These are phyloP conservation scores for Leguminivora glycinivorella DNA, from an alignment of 1,140 invertebrate species.

Conservation along the genomic window DNA sequence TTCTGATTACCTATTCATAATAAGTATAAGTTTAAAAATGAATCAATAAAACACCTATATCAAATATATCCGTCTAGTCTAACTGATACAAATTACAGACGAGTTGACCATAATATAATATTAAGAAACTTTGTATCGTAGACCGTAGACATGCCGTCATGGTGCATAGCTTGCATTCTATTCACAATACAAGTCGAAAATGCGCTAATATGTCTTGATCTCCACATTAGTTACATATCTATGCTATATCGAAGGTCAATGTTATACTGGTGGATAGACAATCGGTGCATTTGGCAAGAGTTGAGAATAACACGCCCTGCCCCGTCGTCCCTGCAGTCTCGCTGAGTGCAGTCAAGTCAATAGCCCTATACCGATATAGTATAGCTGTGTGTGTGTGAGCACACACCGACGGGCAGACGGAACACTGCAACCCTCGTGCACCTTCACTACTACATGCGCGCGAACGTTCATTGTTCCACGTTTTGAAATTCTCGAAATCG, in stretches of 20 bases:
- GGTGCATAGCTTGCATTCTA: not conserved
- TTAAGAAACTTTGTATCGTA: slow-evolving; percentile 35
- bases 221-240: not conserved
- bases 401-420: slow-evolving; percentile 42
- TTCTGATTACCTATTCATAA: too few relatives aligned
- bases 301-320: slow-evolving; percentile 50
- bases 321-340: slow-evolving; percentile 40
- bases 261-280: not conserved
- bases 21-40: too few relatives aligned
- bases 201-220: not conserved
- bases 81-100: slow-evolving; percentile 40
- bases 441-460: slow-evolving; percentile 54
- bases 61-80: too few relatives aligned
- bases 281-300: not conserved
- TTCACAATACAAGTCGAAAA: not conserved
- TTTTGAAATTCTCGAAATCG: slow-evolving; percentile 73
- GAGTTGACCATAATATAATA: not conserved
- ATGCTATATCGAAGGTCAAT: not conserved
- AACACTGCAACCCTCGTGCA: slow-evolving; percentile 33
- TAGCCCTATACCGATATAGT: slow-evolving; percentile 4
- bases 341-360: slow-evolving; percentile 39
- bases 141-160: not conserved
- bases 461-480: slow-evolving; percentile 71
- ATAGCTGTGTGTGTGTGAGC: slow-evolving; percentile 33
- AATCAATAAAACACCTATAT: too few relatives aligned